Conservation (phyloP, 2,113 vertebrate species). For the Halcyon malimbica region DNA sequence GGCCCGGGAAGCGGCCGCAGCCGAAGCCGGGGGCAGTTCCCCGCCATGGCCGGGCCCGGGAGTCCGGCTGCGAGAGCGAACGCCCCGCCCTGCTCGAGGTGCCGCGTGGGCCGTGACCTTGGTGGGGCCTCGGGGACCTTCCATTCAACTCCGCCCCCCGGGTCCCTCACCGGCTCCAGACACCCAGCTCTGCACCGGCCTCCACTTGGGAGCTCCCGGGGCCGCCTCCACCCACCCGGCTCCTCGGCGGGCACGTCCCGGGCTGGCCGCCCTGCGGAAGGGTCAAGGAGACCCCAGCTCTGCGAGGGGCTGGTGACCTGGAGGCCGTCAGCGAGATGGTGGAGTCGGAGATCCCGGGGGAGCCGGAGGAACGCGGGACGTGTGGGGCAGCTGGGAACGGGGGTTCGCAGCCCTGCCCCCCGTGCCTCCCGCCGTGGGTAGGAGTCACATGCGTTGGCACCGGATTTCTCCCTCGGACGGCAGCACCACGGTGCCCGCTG, state of each 20-base stretch:
- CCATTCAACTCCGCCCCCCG: not conserved
- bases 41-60: not conserved
- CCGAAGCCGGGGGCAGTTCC: too few relatives aligned
- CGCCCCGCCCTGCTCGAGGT: not conserved
- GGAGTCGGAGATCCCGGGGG: too few relatives aligned
- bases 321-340: too few relatives aligned
- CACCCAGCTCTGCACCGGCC: not conserved
- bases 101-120: not conserved
- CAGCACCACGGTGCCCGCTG: too few relatives aligned
- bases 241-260: not conserved
- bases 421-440: too few relatives aligned
- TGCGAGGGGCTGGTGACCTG: too few relatives aligned
- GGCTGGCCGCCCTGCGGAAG: not conserved
- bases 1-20: not conserved
- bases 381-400: too few relatives aligned
- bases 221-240: not conserved
- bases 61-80: not conserved
- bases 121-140: not conserved
- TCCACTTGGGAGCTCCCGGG: not conserved
- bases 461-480: too few relatives aligned
- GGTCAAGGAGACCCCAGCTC: too few relatives aligned
- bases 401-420: too few relatives aligned
- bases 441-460: too few relatives aligned
- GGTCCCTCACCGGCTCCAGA: not conserved
- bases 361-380: too few relatives aligned